phyloP scores from a whole-genome alignment of 2,113 vertebrate species.

The Paraplagusia blochii region DNA sequence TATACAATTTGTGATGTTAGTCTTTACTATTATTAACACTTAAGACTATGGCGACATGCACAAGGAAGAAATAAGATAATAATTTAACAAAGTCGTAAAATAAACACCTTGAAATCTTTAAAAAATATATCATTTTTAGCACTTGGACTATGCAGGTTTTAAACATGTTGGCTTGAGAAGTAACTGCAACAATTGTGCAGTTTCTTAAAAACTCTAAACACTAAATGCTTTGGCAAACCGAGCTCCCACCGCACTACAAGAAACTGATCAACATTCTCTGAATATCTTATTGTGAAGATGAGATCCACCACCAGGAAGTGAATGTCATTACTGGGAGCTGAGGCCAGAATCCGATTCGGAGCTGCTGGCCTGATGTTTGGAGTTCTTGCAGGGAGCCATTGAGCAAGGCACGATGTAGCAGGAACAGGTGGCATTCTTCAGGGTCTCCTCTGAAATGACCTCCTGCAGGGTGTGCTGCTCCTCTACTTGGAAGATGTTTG shows the following conservation, averaged over 20 bases:
- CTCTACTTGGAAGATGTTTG: constrained; percentile 93
- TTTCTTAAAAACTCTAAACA: background rate
- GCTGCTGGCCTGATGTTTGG: constrained; percentile 32
- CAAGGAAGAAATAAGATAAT: background rate
- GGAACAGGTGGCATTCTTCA: constrained; percentile 83
- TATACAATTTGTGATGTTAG: background rate
- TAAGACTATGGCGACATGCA: constrained; percentile 16
- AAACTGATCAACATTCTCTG: too few species aligned
- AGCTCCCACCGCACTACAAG: background rate
- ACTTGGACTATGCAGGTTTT: constrained; percentile 6
- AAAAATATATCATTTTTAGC: constrained; percentile 7
- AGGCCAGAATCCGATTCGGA: constrained; percentile 69
- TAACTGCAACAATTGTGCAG: background rate
- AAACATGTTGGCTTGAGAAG: constrained; percentile 30
- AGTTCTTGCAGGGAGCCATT: constrained; percentile 36
- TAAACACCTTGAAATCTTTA: background rate
- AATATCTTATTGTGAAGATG: too few species aligned
- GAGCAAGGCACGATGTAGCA: constrained; percentile 78
- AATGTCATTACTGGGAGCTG: constrained; percentile 74
- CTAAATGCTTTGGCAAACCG: constrained; percentile 21
- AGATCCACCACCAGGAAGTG: too few species aligned
- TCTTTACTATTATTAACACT: background rate
- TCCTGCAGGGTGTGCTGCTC: constrained; percentile 85
- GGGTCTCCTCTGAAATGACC: constrained; percentile 82
- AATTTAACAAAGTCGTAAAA: constrained; percentile 2